Conservation (phyloP, 1,140 invertebrate species). For the Melitaea cinxia region DNA sequence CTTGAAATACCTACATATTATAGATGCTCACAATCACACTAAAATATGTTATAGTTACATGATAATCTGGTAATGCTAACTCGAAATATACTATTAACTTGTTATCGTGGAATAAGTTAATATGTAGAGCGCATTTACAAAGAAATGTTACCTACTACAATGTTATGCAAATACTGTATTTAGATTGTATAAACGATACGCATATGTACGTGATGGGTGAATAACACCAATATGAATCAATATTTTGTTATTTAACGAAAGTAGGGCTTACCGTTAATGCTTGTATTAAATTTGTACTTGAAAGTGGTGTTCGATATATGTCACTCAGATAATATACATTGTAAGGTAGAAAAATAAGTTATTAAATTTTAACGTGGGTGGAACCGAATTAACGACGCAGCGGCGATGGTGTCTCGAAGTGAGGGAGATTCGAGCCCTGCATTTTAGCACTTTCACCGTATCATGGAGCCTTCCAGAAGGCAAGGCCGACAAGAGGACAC, state of each 20-base stretch:
- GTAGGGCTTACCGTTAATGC: constrained; percentile 45
- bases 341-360: constrained; percentile 22
- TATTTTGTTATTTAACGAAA: constrained; percentile 13
- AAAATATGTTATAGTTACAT: too few species aligned
- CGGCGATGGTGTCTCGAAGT: constrained; percentile 16
- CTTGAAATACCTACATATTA: too few species aligned
- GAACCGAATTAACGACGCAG: constrained; percentile 28
- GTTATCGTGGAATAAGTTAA: too few species aligned
- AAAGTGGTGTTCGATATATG: constrained; percentile 44
- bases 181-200: constrained; percentile 6
- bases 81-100: too few species aligned
- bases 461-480: constrained; percentile 45
- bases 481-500: constrained; percentile 37
- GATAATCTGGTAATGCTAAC: too few species aligned
- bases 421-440: constrained; percentile 38
- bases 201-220: constrained; percentile 17
- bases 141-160: neutral
- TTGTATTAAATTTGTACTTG: constrained; percentile 39
- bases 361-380: constrained; percentile 10
- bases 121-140: neutral
- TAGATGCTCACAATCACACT: too few species aligned
- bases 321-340: constrained; percentile 37
- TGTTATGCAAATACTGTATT: constrained; percentile 23
- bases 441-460: constrained; percentile 69
- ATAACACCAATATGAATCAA: constrained; percentile 19